Evolutionary conservation across 2,113 vertebrate species (phyloP), one percentile per base, ranked within the genome.

Genomic region (Podarcis muralis): DNA sequence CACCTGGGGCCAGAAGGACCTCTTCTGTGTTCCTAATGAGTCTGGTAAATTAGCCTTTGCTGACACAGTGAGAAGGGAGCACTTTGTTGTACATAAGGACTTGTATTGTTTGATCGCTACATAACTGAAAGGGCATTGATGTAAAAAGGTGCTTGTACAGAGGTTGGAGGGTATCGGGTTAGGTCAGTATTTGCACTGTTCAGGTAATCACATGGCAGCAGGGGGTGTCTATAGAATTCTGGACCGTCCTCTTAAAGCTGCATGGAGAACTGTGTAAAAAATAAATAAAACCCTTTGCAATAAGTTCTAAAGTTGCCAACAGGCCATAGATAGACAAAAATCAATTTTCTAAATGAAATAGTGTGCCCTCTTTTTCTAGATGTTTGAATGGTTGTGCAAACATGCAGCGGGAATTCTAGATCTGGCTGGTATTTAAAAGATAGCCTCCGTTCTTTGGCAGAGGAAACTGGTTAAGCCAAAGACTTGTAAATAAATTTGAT

Each of bases 21-120:
- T 95, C 91, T 95, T 95, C 6, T 66, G 89, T 96, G 92, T 95
- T 95, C 94, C 95, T 97, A 97, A 96, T 95, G 94, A 97, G 91
- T 94, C 94, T 92, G 91, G 92, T 94, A 94, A 96, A 95, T 96
- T 96, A 96, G 95, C 93, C 92, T 85, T 90, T 91, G 93, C 95
- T 95, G 94, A 96, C 95, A 96, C 69, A 37, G 89, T 0, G 13
- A 95, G 65, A 93, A 90, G 93, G 94, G 93, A 91, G 87, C 90
- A 88, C 91, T 96, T 95, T 95, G 94, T 96, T 95, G 85, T 94
- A 92, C 93, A 84, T 92, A 86, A 96, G 94, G 93, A 89, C 89
- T 94, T 88, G 92, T 93, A 92, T 94, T 97, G 93, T 96, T 95
- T 95, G 93, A 93, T 94, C 91, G 78, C 75, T 92, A 89, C 87